A percentile compares a stretch with the other conserved stretches of the same genome.
Conservation (phyloP, 2,888 invertebrate genomes). For the Carabus problematicus region DNA sequence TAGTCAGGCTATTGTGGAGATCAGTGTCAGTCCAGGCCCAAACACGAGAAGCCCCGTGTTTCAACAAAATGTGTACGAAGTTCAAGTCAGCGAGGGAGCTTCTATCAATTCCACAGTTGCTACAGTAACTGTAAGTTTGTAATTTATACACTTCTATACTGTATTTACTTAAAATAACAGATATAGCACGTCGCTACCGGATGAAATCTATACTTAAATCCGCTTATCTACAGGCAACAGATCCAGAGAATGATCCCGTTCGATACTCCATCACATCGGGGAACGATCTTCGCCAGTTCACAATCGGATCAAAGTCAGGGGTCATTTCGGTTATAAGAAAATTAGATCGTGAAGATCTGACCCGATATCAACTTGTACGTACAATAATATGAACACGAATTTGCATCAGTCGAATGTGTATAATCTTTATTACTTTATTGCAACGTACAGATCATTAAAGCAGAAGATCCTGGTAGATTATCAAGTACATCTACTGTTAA, state of each 20-base stretch:
- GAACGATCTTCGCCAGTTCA: conserved; percentile 87
- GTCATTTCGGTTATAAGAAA: conserved; percentile 84
- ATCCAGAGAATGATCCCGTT: conserved; percentile 88
- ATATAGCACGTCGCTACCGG: background rate
- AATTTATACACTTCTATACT: conserved; percentile 34
- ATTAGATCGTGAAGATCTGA: conserved; percentile 87
- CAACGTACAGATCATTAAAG: conserved; percentile 73
- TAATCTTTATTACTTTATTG: conserved; percentile 18
- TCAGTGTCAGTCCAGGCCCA: conserved; percentile 82
- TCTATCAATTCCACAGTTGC: conserved; percentile 86
- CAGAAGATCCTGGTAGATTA: conserved; percentile 84
- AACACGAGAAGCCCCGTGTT: conserved; percentile 84
- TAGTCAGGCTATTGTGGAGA: conserved; percentile 86
- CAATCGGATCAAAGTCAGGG: conserved; percentile 86
- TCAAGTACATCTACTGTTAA: conserved; percentile 85
- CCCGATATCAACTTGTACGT: conserved; percentile 82
- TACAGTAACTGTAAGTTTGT: conserved; percentile 70
- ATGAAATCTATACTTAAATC: conserved; percentile 23
- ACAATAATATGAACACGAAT: too few relatives aligned
- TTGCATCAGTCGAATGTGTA: conserved; percentile 14
- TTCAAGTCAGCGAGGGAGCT: conserved; percentile 88
- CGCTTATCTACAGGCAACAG: conserved; percentile 70
- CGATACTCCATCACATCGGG: conserved; percentile 87
- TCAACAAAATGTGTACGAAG: conserved; percentile 81
- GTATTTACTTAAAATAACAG: conserved; percentile 5